phyloP scores from a whole-genome alignment of 2,888 invertebrate species.

The Ormyrus rosae region DNA sequence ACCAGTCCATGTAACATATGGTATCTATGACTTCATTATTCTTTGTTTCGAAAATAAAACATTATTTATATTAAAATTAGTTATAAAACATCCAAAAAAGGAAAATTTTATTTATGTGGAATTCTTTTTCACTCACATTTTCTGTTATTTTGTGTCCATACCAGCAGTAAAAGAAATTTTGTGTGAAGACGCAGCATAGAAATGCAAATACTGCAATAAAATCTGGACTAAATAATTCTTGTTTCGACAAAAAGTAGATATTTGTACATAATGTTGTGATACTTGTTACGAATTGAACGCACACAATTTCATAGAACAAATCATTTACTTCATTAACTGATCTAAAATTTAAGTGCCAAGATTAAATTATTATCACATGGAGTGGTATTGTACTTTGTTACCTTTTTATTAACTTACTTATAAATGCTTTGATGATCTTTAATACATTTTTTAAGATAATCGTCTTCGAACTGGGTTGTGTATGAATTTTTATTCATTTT shows the following conservation, averaged over 20 bases:
- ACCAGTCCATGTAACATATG: neutral
- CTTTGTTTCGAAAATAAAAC: neutral
- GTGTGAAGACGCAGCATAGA: constrained; percentile 22
- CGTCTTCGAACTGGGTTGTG: neutral
- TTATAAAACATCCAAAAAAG: too few species aligned
- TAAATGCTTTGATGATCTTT: constrained; percentile 7
- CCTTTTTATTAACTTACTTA: neutral
- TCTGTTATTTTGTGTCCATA: constrained; percentile 25
- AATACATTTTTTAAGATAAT: neutral
- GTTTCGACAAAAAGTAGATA: constrained; percentile 22
- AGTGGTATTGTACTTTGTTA: too few species aligned
- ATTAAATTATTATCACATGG: too few species aligned
- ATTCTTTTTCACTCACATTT: neutral
- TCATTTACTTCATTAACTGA: constrained; percentile 11
- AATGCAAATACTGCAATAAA: constrained; percentile 24
- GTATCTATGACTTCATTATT: neutral
- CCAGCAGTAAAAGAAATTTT: constrained; percentile 36
- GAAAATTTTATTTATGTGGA: too few species aligned
- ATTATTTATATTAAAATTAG: too few species aligned
- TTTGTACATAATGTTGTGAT: constrained; percentile 30
- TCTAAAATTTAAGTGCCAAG: neutral
- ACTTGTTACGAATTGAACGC: constrained; percentile 7
- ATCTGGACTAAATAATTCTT: neutral
- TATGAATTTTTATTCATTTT: too few species aligned
- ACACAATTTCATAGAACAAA: constrained; percentile 3